Conservation (phyloP, 2,797 vertebrate genomes). For the Morus bassanus region DNA sequence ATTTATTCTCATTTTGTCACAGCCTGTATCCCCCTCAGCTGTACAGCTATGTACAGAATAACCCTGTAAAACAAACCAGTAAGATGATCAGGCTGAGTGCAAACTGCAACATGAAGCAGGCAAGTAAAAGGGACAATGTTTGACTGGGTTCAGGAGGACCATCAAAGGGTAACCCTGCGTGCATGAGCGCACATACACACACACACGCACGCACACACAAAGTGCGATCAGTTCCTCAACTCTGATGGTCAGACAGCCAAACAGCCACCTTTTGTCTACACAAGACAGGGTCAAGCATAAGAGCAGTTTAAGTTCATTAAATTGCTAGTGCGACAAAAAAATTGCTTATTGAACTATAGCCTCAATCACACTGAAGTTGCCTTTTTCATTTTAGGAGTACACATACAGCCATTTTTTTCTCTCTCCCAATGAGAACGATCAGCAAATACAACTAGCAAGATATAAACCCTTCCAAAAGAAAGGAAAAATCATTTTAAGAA, state of each 20-base stretch:
- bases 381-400: neutral
- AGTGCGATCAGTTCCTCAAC: neutral
- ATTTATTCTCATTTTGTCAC: neutral
- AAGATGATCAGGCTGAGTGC: neutral
- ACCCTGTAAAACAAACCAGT: neutral
- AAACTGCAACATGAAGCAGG: neutral
- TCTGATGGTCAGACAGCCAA: rapidly evolving
- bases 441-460: neutral
- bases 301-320: neutral
- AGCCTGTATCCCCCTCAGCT: neutral
- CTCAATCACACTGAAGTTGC: neutral
- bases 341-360: neutral
- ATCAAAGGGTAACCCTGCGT: neutral
- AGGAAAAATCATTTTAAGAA: neutral
- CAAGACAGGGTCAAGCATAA: neutral
- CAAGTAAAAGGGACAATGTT: neutral
- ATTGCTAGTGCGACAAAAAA: neutral
- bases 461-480: neutral
- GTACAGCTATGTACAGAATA: neutral
- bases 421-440: neutral
- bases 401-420: neutral
- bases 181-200: neutral
- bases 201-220: neutral
- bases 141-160: neutral
- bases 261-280: neutral